Conservation (phyloP, 2,113 vertebrate species). For the Cavia porcellus region DNA sequence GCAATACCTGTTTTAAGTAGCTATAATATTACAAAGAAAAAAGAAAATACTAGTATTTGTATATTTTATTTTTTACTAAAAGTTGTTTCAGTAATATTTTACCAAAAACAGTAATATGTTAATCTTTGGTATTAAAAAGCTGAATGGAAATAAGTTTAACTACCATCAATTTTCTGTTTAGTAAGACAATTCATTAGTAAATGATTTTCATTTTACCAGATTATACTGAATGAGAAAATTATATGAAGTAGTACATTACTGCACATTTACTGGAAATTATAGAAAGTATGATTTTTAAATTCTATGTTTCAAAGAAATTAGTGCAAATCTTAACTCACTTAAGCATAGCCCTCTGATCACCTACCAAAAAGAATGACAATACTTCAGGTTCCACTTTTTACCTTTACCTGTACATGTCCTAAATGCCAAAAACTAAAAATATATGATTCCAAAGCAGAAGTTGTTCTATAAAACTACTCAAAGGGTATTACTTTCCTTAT, state of each 20-base stretch:
- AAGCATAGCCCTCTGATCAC: not conserved
- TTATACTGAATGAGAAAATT: constrained; percentile 30
- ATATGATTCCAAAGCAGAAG: constrained; percentile 13
- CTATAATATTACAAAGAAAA: constrained; percentile 7
- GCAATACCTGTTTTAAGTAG: constrained; percentile 27
- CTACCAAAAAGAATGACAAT: not conserved
- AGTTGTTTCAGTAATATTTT: constrained; percentile 39
- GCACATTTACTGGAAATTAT: constrained; percentile 44
- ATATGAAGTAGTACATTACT: not conserved
- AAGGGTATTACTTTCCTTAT: not conserved
- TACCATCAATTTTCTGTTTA: constrained; percentile 52
- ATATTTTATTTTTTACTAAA: constrained; percentile 52
- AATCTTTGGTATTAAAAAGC: constrained; percentile 44
- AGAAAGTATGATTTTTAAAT: constrained; percentile 32
- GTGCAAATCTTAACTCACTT: constrained; percentile 45
- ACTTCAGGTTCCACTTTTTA: not conserved
- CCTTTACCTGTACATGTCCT: not conserved
- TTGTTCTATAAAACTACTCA: constrained; percentile 13
- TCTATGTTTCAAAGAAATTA: constrained; percentile 34
- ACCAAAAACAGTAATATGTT: constrained; percentile 29
- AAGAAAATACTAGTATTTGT: constrained; percentile 11
- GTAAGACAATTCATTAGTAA: constrained; percentile 46
- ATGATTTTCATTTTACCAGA: constrained; percentile 45
- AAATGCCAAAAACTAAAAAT: constrained; percentile 30
- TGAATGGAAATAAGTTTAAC: constrained; percentile 30